Percentiles rank a stretch among this genome's conserved stretches.
These are phyloP conservation scores for Illadopsis cleaveri DNA, from an alignment of 2,113 vertebrate species.

Conservation along the genomic window DNA sequence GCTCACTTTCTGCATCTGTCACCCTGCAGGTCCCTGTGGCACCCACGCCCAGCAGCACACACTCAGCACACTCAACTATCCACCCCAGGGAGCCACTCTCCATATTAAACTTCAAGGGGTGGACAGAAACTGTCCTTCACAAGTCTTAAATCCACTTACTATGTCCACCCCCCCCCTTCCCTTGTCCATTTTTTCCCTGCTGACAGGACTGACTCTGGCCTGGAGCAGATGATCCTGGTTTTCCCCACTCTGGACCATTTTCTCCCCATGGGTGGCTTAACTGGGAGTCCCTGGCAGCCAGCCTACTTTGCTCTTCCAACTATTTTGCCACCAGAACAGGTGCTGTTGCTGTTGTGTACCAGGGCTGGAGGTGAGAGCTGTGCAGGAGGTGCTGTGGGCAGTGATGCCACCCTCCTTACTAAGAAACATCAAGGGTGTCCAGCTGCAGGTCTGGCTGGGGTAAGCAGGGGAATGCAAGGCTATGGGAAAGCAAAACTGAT, in stretches of 20 bases:
- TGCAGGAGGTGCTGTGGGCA: background rate
- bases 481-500: background rate
- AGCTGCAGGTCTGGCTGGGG: background rate
- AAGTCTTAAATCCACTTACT: background rate
- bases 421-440: background rate
- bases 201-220: background rate
- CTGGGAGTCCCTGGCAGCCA: background rate
- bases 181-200: background rate
- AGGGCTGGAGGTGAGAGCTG: background rate
- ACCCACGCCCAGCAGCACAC: background rate
- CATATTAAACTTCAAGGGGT: background rate
- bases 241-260: background rate
- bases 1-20: background rate
- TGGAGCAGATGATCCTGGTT: background rate
- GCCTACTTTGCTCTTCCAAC: background rate
- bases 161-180: fast-evolving
- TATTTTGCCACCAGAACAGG: background rate
- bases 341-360: background rate
- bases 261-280: background rate
- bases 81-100: background rate
- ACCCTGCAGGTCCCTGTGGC: background rate
- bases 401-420: background rate
- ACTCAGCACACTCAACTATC: fast-evolving
- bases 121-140: background rate
- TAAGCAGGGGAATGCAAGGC: background rate